Percentiles rank a stretch among this genome's conserved stretches.
phyloP scores from a whole-genome alignment of 2,797 vertebrate species.

The Triplophysa bombifrons region DNA sequence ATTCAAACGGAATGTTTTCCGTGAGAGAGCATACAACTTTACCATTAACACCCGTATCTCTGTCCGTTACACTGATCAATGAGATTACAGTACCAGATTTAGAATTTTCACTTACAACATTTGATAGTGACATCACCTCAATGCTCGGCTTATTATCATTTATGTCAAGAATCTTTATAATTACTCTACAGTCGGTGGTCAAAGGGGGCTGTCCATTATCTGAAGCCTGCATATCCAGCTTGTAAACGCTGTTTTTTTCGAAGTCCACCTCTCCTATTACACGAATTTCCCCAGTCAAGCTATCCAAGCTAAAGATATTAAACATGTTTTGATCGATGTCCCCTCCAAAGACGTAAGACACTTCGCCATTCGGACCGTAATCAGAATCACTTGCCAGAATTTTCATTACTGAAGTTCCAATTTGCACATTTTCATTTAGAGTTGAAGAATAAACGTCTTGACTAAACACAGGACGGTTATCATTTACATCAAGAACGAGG shows the following conservation, averaged over 20 bases:
- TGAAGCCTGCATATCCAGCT: constrained; percentile 67
- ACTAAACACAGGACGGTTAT: constrained; percentile 77
- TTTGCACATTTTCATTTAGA: constrained; percentile 63
- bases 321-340: constrained; percentile 47
- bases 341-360: constrained; percentile 61
- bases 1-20: constrained; percentile 67
- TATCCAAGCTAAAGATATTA: constrained; percentile 64
- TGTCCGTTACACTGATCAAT: constrained; percentile 71
- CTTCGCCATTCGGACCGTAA: constrained; percentile 65
- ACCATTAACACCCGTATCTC: constrained; percentile 71
- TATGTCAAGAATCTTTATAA: constrained; percentile 70
- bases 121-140: constrained; percentile 69
- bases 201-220: constrained; percentile 70
- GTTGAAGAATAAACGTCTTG: constrained; percentile 65
- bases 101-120: constrained; percentile 66
- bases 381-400: constrained; percentile 69
- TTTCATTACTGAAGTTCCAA: constrained; percentile 55
- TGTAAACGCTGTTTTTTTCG: constrained; percentile 64
- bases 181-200: constrained; percentile 66
- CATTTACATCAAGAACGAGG: constrained; percentile 74
- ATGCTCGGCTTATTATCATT: constrained; percentile 74
- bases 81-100: constrained; percentile 72
- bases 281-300: constrained; percentile 63
- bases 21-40: constrained; percentile 69
- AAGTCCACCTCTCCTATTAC: constrained; percentile 66